Percentiles rank a stretch among this genome's conserved stretches.
Conservation (phyloP, 1,140 invertebrate genomes). For the Zophobas morio region DNA sequence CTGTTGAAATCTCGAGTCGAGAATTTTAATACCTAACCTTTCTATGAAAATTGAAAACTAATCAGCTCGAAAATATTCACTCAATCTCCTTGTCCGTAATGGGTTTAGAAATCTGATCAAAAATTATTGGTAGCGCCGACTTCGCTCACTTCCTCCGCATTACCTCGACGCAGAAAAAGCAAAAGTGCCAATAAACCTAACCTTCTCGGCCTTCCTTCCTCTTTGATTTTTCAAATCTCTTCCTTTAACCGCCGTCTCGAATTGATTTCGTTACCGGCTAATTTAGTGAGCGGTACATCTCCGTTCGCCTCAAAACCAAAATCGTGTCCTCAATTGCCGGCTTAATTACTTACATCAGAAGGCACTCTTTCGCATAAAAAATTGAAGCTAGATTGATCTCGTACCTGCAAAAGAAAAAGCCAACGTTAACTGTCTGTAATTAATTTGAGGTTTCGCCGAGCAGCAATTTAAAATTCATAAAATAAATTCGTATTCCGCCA, state of each 20-base stretch:
- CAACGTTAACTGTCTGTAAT: background rate
- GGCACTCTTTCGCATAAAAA: constrained; percentile 16
- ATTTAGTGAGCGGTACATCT: constrained; percentile 20
- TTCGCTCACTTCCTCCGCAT: no score
- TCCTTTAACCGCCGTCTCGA: background rate
- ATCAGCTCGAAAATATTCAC: no score
- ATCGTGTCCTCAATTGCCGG: constrained; percentile 21
- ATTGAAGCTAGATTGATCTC: background rate
- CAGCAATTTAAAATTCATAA: constrained; percentile 6
- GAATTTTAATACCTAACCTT: no score
- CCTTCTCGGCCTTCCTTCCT: background rate
- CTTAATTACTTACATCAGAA: constrained; percentile 29
- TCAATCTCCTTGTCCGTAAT: no score
- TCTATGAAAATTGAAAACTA: no score
- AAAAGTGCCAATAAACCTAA: background rate
- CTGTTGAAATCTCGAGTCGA: no score
- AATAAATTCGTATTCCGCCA: background rate
- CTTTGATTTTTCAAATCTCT: background rate
- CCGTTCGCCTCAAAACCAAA: constrained; percentile 29
- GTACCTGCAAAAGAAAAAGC: background rate
- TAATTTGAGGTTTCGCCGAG: constrained; percentile 3
- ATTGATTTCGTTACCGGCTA: constrained; percentile 20
- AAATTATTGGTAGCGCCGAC: background rate
- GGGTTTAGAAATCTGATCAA: background rate
- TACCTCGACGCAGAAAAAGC: no score